A percentile compares a stretch with the other conserved stretches of the same genome.
Evolutionary conservation across 2,888 invertebrate species (phyloP).

Genomic region (Fragum whitleyi): DNA sequence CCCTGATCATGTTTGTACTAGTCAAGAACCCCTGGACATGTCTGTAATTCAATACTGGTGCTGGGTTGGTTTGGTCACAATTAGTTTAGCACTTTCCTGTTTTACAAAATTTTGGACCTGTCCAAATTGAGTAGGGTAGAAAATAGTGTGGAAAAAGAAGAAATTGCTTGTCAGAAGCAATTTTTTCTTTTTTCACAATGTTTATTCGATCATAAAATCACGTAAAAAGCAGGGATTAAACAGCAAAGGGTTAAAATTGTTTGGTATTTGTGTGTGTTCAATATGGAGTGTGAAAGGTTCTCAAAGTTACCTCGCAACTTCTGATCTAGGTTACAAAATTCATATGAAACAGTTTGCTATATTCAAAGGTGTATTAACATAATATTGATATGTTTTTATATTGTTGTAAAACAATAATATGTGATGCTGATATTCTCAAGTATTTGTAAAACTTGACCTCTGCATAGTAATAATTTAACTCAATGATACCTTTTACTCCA

Average conservation of each 20-base stretch:
- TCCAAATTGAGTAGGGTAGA: no score
- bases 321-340: slow-evolving; percentile 63
- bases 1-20: no score
- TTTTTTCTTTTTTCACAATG: no score
- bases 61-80: neutral
- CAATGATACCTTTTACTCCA: neutral
- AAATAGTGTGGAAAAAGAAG: no score
- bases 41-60: neutral
- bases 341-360: neutral
- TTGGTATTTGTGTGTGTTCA: slow-evolving; percentile 1
- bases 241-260: no score
- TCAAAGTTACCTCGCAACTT: slow-evolving; percentile 69
- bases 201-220: no score
- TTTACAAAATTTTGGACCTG: no score
- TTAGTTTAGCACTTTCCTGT: neutral
- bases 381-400: neutral
- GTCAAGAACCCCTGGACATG: no score
- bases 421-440: no score
- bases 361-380: neutral
- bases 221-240: no score
- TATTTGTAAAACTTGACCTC: neutral
- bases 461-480: neutral
- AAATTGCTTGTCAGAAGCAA: no score
- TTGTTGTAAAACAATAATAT: neutral
- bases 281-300: slow-evolving; percentile 45